Evolutionary conservation across 2,888 invertebrate genomes (phyloP).

Genomic region (Meteorus cinctellus): DNA sequence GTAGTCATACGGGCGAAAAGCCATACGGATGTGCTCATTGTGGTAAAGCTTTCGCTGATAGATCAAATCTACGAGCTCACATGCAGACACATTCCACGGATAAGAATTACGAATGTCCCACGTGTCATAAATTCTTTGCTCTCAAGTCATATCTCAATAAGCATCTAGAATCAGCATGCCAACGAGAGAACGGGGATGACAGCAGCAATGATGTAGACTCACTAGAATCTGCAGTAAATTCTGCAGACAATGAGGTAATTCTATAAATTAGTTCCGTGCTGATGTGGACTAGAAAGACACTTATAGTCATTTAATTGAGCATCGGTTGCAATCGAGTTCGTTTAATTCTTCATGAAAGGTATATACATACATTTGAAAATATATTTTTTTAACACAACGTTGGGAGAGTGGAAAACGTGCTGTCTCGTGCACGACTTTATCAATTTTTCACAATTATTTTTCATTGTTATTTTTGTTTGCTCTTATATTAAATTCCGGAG

Average conservation of each 20-base stretch:
- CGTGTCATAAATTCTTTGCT: constrained; percentile 94
- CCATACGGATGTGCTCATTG: constrained; percentile 96
- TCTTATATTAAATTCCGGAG: neutral
- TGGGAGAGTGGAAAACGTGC: neutral
- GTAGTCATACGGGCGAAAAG: constrained; percentile 95
- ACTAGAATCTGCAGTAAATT: constrained; percentile 44
- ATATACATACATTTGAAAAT: neutral
- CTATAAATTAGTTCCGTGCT: constrained; percentile 2
- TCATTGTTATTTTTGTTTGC: neutral
- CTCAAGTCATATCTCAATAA: constrained; percentile 97
- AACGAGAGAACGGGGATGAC: constrained; percentile 77
- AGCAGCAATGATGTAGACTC: constrained; percentile 66
- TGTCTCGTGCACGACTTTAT: neutral
- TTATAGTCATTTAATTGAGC: neutral
- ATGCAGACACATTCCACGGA: constrained; percentile 95
- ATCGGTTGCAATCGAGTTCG: neutral
- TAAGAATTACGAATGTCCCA: constrained; percentile 91
- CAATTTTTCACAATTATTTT: neutral
- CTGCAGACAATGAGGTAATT: constrained; percentile 26
- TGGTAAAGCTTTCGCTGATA: constrained; percentile 95
- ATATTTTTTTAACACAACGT: neutral
- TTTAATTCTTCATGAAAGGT: neutral
- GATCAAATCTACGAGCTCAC: constrained; percentile 94
- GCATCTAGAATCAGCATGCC: constrained; percentile 93
- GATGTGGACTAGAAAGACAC: neutral